Conservation (phyloP, 2,797 vertebrate species). For the Rhynchotus rufescens region DNA sequence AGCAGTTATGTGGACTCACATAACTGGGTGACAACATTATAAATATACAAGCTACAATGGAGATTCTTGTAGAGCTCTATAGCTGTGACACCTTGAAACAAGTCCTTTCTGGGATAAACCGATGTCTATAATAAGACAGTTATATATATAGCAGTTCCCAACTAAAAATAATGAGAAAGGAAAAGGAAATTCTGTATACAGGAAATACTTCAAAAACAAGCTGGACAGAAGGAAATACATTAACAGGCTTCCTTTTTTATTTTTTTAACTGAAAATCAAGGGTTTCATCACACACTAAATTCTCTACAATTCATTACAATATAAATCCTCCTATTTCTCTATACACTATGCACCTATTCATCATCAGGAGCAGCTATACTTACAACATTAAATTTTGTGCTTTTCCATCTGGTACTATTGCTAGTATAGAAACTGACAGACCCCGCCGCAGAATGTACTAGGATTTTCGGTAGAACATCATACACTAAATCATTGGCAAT, state of each 20-base stretch:
- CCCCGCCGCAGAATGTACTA: not conserved
- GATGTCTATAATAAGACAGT: not conserved
- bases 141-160: not conserved
- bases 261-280: not conserved
- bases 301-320: not conserved
- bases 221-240: not conserved
- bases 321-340: not conserved
- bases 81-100: not conserved
- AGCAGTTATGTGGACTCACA: not conserved
- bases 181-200: not conserved
- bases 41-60: not conserved
- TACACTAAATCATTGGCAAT: not conserved
- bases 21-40: not conserved
- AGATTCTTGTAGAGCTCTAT: not conserved
- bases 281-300: not conserved
- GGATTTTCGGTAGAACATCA: not conserved
- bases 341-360: not conserved
- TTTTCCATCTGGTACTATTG: slow-evolving; percentile 3
- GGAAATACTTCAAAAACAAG: not conserved
- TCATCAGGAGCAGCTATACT: not conserved
- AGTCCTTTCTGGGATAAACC: not conserved
- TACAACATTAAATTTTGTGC: not conserved
- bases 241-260: not conserved
- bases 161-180: not conserved
- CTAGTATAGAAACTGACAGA: not conserved